Evolutionary conservation across 1,140 invertebrate species (phyloP), one percentile per base, ranked within the genome.

Genomic region (Thalassaphorura encarpata): DNA sequence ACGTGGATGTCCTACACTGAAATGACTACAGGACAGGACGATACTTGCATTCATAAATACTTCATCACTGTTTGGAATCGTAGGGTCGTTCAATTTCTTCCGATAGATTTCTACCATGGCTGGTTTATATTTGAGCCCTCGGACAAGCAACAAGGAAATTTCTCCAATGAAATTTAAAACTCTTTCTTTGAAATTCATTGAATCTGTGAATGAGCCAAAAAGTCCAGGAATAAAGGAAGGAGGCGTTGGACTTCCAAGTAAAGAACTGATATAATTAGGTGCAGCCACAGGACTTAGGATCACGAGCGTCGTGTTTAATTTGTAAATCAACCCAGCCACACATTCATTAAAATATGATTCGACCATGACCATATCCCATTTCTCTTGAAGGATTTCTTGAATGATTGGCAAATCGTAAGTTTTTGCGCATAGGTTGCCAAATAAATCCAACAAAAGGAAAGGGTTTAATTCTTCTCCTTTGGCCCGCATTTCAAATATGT

Each of bases 11-110:
- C 73, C 75, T 3, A 79, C 45, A 2, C 71, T 66, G 45, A 75
- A 74, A 69, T 82, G 76, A 18, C 72, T 72, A 67, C 82, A 82
- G 0, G 74, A 67, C 11, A 83, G 63, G 13, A 80, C 56, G 31
- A 83, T 59, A 28, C 74, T 74, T 5, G 76, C 58, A 33, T 74
- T 75, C 27, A 64, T 70, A 31, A 75, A 68, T 5, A 78, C 41
- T 47, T 75, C 68, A 1, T 70, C 52, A 13, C 76, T 60, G 47
- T 76, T 72, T 72, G 75, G 70, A 58, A 26, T 70, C 57, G 0
- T 68, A 58, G 1, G 71, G 13, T 62, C 23, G 6, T 42, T 47
- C 19, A 67, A 43, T 26, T 60, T 41, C 19, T 62, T 26, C 29
- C 61, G 33, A 36, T 66, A 64, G 3, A 64, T 47, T 8, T 24